Evolutionary conservation across 2,797 vertebrate species (phyloP).

Genomic region (Vireo griseus): DNA sequence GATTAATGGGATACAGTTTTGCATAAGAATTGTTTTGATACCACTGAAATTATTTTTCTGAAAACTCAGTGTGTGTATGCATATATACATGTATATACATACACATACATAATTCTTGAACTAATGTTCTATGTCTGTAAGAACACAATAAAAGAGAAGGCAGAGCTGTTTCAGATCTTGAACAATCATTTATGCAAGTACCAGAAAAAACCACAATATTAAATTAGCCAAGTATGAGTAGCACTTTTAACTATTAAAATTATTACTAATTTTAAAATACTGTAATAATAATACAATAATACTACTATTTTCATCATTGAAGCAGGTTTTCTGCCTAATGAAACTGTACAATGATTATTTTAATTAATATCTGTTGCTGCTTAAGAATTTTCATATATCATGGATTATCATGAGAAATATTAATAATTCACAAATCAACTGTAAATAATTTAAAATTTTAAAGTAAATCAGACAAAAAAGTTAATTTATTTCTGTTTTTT

Average conservation of each 20-base stretch:
- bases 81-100: accelerated
- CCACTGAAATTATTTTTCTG: neutral
- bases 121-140: accelerated
- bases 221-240: neutral
- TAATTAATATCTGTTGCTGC: neutral
- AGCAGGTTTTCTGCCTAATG: neutral
- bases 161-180: neutral
- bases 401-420: neutral
- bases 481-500: neutral
- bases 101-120: neutral
- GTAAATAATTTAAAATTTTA: neutral
- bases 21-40: neutral
- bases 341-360: neutral
- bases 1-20: neutral
- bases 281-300: neutral
- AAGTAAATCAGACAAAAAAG: neutral
- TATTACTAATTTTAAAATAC: neutral
- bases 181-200: neutral
- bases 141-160: neutral
- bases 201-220: neutral
- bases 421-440: neutral
- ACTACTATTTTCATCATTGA: neutral
- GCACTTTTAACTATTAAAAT: neutral
- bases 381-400: neutral
- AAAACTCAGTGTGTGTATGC: neutral